Base-by-base conservation (phyloP, 2,797 vertebrate species). In the Neosalanx taihuensis region DNA sequence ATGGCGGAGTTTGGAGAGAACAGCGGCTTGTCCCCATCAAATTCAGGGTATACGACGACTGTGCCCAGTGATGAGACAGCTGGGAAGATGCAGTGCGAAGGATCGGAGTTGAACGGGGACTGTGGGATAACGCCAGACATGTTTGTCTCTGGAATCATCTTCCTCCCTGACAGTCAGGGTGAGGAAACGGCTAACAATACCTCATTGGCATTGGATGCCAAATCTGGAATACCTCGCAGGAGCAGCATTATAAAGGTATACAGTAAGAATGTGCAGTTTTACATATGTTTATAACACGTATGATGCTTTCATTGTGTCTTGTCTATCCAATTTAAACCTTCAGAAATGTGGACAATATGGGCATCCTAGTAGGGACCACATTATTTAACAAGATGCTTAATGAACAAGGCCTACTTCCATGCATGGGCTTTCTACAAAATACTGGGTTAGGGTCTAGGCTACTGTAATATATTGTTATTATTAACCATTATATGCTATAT, bases 211-310 rank as follows among this genome's bases (percentile, higher is more conserved):
- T 73, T 82, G 74, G 96, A 96, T 23, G 86, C 80, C 89, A 98
- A 95, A 77, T 72, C 91, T 17, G 94, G 96, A 73, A 93, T 97
- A 84, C 97, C 97, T 56, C 94, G 95, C 81, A 93, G 95, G 89
- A 97, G 95, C 92, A 98, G 97, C 89, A 98, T 98, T 88, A 98
- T 99, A 80, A 99, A 99, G 97, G 97, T 93, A 90, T 85, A 68
- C 51, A 37, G 0, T 60, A 26, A 51, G 13, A 51, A 18, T 18
- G 17, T 51, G 15, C 67, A 80, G 70, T 74, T 71, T 1, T 65
- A 61, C 13, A 5, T 5, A 51, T 59, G 5, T 20, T 58, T 58
- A 58, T 6, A 59, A n/a, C 23, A 12, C 49, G 49, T 37, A 37
- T 5, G 35, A 35, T 37, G 7, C 35, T 37, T 37, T 9, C 35